Conservation (phyloP, 1,140 invertebrate genomes). For the Myzus persicae region DNA sequence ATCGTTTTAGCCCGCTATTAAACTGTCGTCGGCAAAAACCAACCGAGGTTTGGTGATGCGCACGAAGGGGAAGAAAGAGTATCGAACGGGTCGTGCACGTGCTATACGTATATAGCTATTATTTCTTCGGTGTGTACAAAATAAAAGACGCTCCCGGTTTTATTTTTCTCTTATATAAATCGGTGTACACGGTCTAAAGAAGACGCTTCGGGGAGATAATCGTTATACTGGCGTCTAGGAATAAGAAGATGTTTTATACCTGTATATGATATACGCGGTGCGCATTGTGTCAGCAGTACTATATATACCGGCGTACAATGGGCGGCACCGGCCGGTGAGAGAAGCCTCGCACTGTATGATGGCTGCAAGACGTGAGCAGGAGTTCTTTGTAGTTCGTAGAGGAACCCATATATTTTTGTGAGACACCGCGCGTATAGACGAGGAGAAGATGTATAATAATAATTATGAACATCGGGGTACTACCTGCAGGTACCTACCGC, state of each 20-base stretch:
- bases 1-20: background rate
- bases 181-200: background rate
- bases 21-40: background rate
- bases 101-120: background rate
- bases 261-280: background rate
- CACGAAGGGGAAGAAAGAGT: background rate
- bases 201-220: background rate
- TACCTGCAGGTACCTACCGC: background rate
- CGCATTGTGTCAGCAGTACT: background rate
- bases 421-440: no score
- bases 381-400: slow-evolving; percentile 21
- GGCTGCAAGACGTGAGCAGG: background rate
- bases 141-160: background rate
- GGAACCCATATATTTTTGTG: background rate
- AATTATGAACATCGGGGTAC: background rate
- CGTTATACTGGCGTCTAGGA: slow-evolving; percentile 6
- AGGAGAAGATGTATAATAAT: background rate
- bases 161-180: background rate
- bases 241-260: background rate
- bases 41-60: background rate
- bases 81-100: slow-evolving; percentile 4
- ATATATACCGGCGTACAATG: background rate
- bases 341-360: background rate
- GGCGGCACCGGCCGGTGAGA: background rate
- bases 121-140: background rate